Evolutionary conservation across 2,888 invertebrate genomes (phyloP), one percentile per base, ranked within the genome.

Genomic region (Dolomedes plantarius): DNA sequence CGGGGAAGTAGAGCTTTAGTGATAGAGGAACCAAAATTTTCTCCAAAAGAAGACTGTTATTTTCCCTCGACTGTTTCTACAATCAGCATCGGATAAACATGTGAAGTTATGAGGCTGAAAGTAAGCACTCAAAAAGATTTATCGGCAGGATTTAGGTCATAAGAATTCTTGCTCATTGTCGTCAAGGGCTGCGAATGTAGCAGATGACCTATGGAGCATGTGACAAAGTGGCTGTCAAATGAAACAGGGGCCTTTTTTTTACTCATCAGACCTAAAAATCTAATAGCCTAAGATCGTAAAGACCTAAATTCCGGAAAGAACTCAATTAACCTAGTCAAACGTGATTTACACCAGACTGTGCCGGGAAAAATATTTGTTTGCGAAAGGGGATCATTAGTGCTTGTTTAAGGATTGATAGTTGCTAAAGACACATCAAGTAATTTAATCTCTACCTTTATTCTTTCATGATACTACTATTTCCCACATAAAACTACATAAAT

Each of bases 231-330:
- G 23, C 23, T 56, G 56, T 56, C 56, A 56, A 23, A 23, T 23
- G 56, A 56, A 56, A 56, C 23, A 56, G 7, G 36, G 6, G 6
- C 5, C 9, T 23, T 56, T 56, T 46, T 56, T 23, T 56, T 56
- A 56, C 23, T 23, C 23, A 23, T 23, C 56, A 56, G 56, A 56
- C 56, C 56, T 56, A 56, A 56, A 56, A 56, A 56, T 56, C 7
- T 56, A 56, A 56, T 56, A 56, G 56, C 56, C 23, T 3, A 23
- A 56, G 56, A 23, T 23, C 56, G 19, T 56, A 56, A 56, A 56
- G 56, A 56, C 56, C 56, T 56, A 56, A 56, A 56, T 56, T 56
- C 56, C 56, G 56, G 56, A 23, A 56, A 23, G 56, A 56, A 56
- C 56, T 56, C 56, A 56, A 56, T 56, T 56, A 56, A 56, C 56